Evolutionary conservation across 2,888 invertebrate species (phyloP).

Genomic region (Tachystola acroxantha): DNA sequence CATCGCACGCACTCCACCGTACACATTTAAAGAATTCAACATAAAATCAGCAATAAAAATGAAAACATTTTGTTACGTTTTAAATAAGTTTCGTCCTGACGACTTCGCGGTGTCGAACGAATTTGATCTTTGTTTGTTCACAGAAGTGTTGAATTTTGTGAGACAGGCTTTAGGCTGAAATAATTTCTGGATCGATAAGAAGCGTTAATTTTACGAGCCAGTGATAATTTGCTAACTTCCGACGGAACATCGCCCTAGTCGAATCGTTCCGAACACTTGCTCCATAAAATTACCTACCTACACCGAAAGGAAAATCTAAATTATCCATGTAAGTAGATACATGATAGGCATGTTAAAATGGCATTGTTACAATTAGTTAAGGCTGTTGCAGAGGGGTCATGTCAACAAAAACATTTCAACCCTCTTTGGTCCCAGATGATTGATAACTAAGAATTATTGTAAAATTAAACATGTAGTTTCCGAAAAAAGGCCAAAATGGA

Average conservation of each 20-base stretch:
- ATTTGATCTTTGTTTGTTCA: conserved; percentile 48
- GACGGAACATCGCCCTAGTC: conserved; percentile 72
- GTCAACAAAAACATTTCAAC: no score
- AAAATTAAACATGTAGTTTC: no score
- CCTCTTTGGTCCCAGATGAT: no score
- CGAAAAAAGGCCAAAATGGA: no score
- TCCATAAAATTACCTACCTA: conserved; percentile 63
- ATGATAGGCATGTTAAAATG: not conserved
- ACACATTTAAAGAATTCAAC: conserved; percentile 74
- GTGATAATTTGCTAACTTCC: conserved; percentile 79
- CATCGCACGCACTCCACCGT: conserved; percentile 53
- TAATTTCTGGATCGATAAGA: conserved; percentile 75
- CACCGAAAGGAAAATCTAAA: conserved; percentile 46
- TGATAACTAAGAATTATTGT: no score
- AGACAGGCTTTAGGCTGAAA: conserved; percentile 42
- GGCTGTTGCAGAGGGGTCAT: no score
- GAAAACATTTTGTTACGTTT: conserved; percentile 78
- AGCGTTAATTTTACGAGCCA: conserved; percentile 77
- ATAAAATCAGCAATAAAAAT: conserved; percentile 78
- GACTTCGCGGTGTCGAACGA: conserved; percentile 33
- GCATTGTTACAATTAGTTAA: not conserved
- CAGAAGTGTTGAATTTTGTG: conserved; percentile 47
- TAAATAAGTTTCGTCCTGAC: conserved; percentile 67
- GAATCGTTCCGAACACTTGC: conserved; percentile 69
- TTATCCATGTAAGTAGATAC: conserved; percentile 32